These are phyloP conservation scores for Masnerella sp. DNA, from an alignment of 2,888 invertebrate species.

Conservation along the genomic window DNA sequence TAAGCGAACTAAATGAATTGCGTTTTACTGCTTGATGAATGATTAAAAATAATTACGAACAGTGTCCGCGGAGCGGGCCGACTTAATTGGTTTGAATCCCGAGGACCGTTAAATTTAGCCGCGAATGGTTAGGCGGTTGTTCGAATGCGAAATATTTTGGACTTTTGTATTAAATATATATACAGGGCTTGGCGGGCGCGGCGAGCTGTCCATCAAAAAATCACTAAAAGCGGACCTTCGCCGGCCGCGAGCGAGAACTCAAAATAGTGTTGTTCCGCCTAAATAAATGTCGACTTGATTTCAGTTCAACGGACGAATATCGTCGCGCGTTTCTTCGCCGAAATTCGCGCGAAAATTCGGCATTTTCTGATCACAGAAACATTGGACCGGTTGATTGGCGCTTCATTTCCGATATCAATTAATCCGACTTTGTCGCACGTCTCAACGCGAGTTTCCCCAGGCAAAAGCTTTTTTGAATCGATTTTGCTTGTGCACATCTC, in stretches of 20 bases:
- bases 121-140: neutral
- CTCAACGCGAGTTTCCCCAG: conserved; percentile 8
- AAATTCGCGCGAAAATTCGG: too few species aligned
- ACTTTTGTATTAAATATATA: conserved; percentile 7
- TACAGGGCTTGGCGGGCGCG: conserved; percentile 22
- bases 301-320: conserved; percentile 12
- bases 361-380: neutral
- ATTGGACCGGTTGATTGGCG: neutral
- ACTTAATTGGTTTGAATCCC: conserved; percentile 20
- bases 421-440: conserved; percentile 6
- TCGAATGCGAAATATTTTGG: conserved; percentile 19
- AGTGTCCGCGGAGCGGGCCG: neutral
- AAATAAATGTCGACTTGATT: conserved; percentile 1
- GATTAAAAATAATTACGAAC: conserved; percentile 19
- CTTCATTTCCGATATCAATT: conserved; percentile 20
- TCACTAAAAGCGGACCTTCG: conserved; percentile 18
- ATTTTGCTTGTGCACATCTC: conserved; percentile 43
- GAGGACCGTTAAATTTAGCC: conserved; percentile 23
- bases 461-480: conserved; percentile 40
- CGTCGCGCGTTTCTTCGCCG: too few species aligned
- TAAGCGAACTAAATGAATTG: conserved; percentile 39
- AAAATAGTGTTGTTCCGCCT: conserved; percentile 28
- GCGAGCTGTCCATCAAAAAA: conserved; percentile 35
- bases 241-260: conserved; percentile 2
- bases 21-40: conserved; percentile 5